phyloP scores from a whole-genome alignment of 2,113 vertebrate genomes.

The Myocastor coypus region DNA sequence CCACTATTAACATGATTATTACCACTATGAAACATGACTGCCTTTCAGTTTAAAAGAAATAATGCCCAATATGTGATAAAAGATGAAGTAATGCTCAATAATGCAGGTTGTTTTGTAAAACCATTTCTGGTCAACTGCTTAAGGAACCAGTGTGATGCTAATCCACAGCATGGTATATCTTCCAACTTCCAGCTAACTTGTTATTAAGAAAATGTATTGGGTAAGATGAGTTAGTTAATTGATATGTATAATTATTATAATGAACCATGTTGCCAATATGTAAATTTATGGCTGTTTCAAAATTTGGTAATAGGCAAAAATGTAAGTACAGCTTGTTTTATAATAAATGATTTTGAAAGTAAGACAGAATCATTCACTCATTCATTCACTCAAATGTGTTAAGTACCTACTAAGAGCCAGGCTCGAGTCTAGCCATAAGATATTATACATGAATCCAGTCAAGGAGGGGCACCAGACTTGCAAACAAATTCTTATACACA shows the following conservation, averaged over 20 bases:
- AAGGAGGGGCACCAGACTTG: not conserved
- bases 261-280: constrained; percentile 56
- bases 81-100: constrained; percentile 62
- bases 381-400: constrained; percentile 11
- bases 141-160: not conserved
- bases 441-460: not conserved
- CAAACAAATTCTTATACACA: not conserved
- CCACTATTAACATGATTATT: constrained; percentile 35
- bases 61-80: constrained; percentile 18
- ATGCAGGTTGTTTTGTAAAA: constrained; percentile 41
- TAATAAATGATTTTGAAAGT: constrained; percentile 54
- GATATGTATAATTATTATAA: constrained; percentile 59
- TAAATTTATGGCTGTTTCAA: constrained; percentile 63
- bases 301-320: constrained; percentile 65
- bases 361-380: constrained; percentile 3
- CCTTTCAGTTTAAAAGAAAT: constrained; percentile 26
- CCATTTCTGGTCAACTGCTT: not conserved
- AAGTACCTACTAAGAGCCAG: not conserved
- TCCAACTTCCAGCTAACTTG: constrained; percentile 57
- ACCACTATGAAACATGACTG: constrained; percentile 54
- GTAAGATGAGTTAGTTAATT: constrained; percentile 60
- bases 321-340: constrained; percentile 44
- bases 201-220: constrained; percentile 63
- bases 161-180: constrained; percentile 5
- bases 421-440: not conserved